phyloP scores from a whole-genome alignment of 1,140 invertebrate genomes.

The Cyphomyrmex costatus region DNA sequence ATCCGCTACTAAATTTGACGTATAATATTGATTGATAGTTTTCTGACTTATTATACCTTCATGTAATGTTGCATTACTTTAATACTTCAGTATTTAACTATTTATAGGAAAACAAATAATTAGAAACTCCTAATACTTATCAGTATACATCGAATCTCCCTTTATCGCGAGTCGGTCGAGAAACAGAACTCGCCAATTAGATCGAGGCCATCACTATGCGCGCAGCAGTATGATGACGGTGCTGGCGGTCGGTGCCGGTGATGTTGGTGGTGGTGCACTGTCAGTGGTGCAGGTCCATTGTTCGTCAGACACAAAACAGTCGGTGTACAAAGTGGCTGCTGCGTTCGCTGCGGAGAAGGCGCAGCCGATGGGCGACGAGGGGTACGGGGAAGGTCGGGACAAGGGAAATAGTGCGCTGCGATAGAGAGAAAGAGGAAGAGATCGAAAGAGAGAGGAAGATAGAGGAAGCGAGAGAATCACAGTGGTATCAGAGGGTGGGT shows the following conservation, averaged over 20 bases:
- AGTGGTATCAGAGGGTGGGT: conserved; percentile 70
- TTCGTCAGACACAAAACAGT: conserved; percentile 86
- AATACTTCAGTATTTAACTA: neutral
- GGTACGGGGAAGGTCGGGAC: conserved; percentile 68
- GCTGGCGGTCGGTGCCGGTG: conserved; percentile 57
- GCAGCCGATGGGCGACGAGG: conserved; percentile 67
- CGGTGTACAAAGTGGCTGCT: conserved; percentile 86
- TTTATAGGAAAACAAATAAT: neutral
- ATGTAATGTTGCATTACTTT: neutral
- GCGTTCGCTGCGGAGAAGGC: conserved; percentile 79
- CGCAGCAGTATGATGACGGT: conserved; percentile 54
- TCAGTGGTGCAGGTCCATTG: conserved; percentile 84
- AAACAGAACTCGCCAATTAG: conserved; percentile 51
- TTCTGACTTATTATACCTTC: neutral
- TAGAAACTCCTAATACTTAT: conserved; percentile 29
- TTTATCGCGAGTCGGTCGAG: conserved; percentile 42
- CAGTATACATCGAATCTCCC: conserved; percentile 4
- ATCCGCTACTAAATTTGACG: neutral
- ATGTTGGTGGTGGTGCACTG: conserved; percentile 77
- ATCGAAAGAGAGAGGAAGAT: conserved; percentile 71
- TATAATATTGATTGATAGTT: neutral
- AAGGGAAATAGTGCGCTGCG: conserved; percentile 65
- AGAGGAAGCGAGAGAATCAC: conserved; percentile 81
- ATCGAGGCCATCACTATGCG: conserved; percentile 57
- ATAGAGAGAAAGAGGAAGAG: conserved; percentile 60